These are phyloP conservation scores for Pseudomyrmex concolor DNA, from an alignment of 1,140 invertebrate genomes.

Conservation along the genomic window DNA sequence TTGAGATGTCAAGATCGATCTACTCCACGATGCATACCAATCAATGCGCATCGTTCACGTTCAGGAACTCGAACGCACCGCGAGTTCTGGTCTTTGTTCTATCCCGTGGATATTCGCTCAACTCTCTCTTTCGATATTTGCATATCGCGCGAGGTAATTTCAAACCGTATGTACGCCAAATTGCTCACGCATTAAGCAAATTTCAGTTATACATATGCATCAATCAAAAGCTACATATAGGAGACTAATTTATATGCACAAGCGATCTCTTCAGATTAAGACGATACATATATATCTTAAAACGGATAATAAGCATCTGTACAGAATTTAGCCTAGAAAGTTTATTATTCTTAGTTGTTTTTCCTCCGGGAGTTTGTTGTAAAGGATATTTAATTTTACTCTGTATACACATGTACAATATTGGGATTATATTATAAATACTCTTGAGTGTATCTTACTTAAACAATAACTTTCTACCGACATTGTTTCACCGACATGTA, in stretches of 20 bases:
- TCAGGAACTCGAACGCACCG: slow-evolving; percentile 22
- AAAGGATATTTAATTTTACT: too few relatives aligned
- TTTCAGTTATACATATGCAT: neutral
- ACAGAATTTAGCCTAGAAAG: neutral
- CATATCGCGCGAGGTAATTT: slow-evolving; percentile 36
- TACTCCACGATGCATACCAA: slow-evolving; percentile 74
- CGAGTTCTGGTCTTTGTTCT: slow-evolving; percentile 30
- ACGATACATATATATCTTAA: neutral
- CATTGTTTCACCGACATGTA: too few relatives aligned
- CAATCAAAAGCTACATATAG: neutral
- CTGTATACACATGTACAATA: too few relatives aligned
- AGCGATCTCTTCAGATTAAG: neutral
- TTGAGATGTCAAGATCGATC: slow-evolving; percentile 73
- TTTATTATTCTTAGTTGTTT: too few relatives aligned
- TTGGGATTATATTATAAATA: too few relatives aligned
- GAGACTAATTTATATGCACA: neutral
- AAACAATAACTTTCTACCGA: too few relatives aligned
- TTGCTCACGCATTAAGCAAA: neutral
- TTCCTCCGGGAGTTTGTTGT: too few relatives aligned
- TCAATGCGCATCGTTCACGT: slow-evolving; percentile 58
- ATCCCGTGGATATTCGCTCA: slow-evolving; percentile 4
- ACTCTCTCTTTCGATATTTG: slow-evolving; percentile 28
- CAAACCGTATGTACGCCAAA: slow-evolving; percentile 20
- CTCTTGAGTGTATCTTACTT: too few relatives aligned
- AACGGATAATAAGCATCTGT: neutral